Conservation (phyloP, 2,113 vertebrate genomes). For the Blennius ocellaris region DNA sequence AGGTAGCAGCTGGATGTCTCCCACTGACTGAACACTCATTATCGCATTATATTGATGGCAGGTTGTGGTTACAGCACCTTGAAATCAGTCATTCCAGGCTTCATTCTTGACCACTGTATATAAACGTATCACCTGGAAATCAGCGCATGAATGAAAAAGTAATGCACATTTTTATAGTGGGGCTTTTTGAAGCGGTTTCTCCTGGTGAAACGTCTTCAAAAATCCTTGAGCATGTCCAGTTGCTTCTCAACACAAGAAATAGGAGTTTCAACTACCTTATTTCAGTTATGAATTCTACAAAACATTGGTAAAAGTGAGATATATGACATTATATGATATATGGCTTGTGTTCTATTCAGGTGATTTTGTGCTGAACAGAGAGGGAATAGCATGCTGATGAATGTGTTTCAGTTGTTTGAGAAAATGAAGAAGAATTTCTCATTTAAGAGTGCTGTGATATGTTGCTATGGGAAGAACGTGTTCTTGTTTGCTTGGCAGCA, state of each 20-base stretch:
- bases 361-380: not conserved
- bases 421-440: slow-evolving; percentile 21
- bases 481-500: slow-evolving; percentile 18
- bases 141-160: slow-evolving; percentile 6
- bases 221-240: too few species aligned
- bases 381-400: slow-evolving; percentile 1
- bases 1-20: slow-evolving; percentile 38
- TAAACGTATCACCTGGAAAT: slow-evolving; percentile 8
- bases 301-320: not conserved
- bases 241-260: too few species aligned
- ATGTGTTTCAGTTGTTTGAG: not conserved
- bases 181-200: not conserved
- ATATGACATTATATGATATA: too few species aligned
- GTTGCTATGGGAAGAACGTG: slow-evolving; percentile 1
- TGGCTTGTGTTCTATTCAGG: not conserved
- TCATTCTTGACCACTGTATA: slow-evolving; percentile 12
- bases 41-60: slow-evolving; percentile 35
- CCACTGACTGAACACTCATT: slow-evolving; percentile 34
- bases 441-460: slow-evolving; percentile 15
- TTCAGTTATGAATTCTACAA: not conserved
- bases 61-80: slow-evolving; percentile 18
- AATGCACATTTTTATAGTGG: slow-evolving; percentile 4
- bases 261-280: not conserved
- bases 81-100: slow-evolving; percentile 16
- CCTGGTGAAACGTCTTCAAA: too few species aligned